These are phyloP conservation scores for Nomada hirtipes DNA, from an alignment of 2,888 invertebrate species.

Conservation along the genomic window DNA sequence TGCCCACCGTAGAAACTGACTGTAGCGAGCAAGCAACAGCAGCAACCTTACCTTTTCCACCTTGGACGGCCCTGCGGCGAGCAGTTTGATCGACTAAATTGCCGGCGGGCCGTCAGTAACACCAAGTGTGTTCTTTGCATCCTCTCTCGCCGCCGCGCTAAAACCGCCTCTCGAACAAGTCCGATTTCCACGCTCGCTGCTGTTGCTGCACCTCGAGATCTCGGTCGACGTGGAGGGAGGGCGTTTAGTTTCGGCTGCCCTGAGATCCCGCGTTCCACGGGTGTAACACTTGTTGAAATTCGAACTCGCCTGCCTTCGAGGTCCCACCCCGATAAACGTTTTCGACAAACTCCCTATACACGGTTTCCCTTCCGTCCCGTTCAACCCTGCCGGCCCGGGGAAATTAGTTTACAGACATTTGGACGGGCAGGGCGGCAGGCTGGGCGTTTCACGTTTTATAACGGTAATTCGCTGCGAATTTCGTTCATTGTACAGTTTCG, in stretches of 20 bases:
- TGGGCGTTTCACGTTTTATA: conserved; percentile 32
- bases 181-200: conserved; percentile 54
- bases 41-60: conserved; percentile 51
- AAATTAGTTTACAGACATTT: conserved; percentile 54
- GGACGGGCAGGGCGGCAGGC: neutral
- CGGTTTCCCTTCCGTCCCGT: neutral
- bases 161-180: conserved; percentile 59
- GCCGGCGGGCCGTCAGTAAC: conserved; percentile 65
- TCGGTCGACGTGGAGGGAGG: neutral
- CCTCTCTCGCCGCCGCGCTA: conserved; percentile 46
- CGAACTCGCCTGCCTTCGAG: conserved; percentile 26
- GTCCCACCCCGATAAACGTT: conserved; percentile 16
- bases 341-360: neutral
- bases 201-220: neutral
- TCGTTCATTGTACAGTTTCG: conserved; percentile 13
- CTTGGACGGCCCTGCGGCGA: conserved; percentile 64
- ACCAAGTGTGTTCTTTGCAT: conserved; percentile 65
- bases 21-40: conserved; percentile 11
- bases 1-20: conserved; percentile 10
- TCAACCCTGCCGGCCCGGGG: neutral
- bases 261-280: conserved; percentile 29
- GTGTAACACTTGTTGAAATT: conserved; percentile 13
- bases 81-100: conserved; percentile 71
- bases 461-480: neutral
- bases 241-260: conserved; percentile 1